Conservation (phyloP, 2,797 vertebrate genomes). For the Sebastes taczanowskii region DNA sequence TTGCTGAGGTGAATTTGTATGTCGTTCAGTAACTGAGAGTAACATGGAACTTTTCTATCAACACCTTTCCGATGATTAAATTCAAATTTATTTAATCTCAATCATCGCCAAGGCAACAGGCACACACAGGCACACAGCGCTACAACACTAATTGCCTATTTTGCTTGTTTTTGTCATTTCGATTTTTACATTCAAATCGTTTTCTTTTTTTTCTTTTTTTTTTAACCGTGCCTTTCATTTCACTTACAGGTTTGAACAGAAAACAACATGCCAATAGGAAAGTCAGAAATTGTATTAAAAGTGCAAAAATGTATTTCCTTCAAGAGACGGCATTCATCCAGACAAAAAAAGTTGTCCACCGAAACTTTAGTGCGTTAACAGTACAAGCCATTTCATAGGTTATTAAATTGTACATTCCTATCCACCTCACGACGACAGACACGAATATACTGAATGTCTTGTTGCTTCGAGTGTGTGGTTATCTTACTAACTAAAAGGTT, state of each 20-base stretch:
- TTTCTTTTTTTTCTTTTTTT: neutral
- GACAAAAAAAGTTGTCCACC: constrained; percentile 52
- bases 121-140: constrained; percentile 52
- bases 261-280: constrained; percentile 69
- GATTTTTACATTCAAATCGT: constrained; percentile 59
- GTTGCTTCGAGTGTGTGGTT: constrained; percentile 46
- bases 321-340: constrained; percentile 57
- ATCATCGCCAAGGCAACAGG: constrained; percentile 47
- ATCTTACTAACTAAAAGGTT: constrained; percentile 19
- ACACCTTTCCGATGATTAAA: constrained; percentile 13
- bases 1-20: constrained; percentile 40
- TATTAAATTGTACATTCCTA: constrained; percentile 70
- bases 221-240: constrained; percentile 50
- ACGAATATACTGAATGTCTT: constrained; percentile 35
- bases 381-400: constrained; percentile 80
- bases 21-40: constrained; percentile 9
- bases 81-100: constrained; percentile 13
- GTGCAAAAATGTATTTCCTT: constrained; percentile 77
- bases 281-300: constrained; percentile 76
- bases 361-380: constrained; percentile 77
- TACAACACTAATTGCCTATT: constrained; percentile 40
- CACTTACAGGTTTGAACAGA: constrained; percentile 50
- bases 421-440: constrained; percentile 25
- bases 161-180: constrained; percentile 18
- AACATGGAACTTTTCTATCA: neutral